Percentiles rank a stretch among this genome's conserved stretches.
These are phyloP conservation scores for Cryptomyrus ogoouensis DNA, from an alignment of 2,113 vertebrate genomes.

Conservation along the genomic window DNA sequence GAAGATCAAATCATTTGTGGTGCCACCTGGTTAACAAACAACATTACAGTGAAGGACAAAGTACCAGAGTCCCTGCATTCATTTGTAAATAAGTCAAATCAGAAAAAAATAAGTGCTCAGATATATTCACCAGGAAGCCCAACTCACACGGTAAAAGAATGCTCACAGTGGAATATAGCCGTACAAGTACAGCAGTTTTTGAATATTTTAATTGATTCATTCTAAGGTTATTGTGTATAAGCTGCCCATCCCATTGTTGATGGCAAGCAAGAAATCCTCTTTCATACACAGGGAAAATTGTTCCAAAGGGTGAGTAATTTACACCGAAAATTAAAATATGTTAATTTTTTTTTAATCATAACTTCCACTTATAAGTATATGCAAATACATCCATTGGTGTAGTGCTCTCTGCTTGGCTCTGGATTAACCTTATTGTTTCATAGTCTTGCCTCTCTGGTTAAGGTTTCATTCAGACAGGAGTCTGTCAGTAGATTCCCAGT, in stretches of 20 bases:
- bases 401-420: neutral
- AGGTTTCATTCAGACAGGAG: neutral
- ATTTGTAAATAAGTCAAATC: conserved; percentile 55
- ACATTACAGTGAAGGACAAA: neutral
- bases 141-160: conserved; percentile 32
- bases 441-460: neutral
- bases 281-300: neutral
- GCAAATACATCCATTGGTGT: neutral
- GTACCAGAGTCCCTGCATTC: conserved; percentile 26
- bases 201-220: conserved; percentile 37
- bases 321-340: neutral
- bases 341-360: neutral
- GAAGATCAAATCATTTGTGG: neutral
- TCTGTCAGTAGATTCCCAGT: neutral
- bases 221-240: conserved; percentile 27
- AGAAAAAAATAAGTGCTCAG: conserved; percentile 30
- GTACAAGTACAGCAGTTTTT: conserved; percentile 38
- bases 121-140: conserved; percentile 49
- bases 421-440: neutral
- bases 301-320: neutral
- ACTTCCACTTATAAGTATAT: neutral
- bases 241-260: conserved; percentile 14
- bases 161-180: conserved; percentile 52
- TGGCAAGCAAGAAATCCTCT: conserved; percentile 8
- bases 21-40: neutral